These are phyloP conservation scores for Eurytemora carolleeae DNA, from an alignment of 1,140 invertebrate genomes.

Conservation along the genomic window DNA sequence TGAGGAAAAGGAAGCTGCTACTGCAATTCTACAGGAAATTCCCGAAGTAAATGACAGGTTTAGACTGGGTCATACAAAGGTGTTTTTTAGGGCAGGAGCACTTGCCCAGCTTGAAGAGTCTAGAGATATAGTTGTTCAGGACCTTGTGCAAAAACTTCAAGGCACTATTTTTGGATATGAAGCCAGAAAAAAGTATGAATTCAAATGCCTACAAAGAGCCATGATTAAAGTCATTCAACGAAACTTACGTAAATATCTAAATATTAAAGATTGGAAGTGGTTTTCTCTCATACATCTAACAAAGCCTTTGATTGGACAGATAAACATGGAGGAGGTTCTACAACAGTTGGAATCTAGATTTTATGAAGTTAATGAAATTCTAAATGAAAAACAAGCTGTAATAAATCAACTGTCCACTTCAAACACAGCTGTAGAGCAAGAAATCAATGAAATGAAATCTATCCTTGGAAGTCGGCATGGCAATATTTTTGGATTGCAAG, in stretches of 20 bases:
- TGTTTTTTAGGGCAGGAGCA: constrained; percentile 99
- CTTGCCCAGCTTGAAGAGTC: constrained; percentile 99
- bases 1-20: constrained; percentile 55
- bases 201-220: background rate
- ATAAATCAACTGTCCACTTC: constrained; percentile 88
- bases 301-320: constrained; percentile 96
- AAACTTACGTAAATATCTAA: constrained; percentile 94
- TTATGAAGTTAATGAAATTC: constrained; percentile 73
- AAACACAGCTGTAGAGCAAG: constrained; percentile 52
- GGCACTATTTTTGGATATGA: constrained; percentile 66
- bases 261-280: constrained; percentile 97
- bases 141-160: constrained; percentile 97
- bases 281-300: constrained; percentile 98
- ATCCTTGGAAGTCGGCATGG: constrained; percentile 79
- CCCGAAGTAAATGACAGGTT: constrained; percentile 64
- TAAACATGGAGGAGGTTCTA: constrained; percentile 93
- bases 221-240: constrained; percentile 89
- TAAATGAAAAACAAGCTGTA: constrained; percentile 79
- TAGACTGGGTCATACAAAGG: constrained; percentile 91
- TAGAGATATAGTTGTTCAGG: constrained; percentile 92
- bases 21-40: constrained; percentile 53
- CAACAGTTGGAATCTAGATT: constrained; percentile 92
- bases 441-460: constrained; percentile 73
- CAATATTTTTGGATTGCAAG: constrained; percentile 64
- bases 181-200: constrained; percentile 46